These are phyloP conservation scores for Heliconius aoede DNA, from an alignment of 2,888 invertebrate genomes.

Conservation along the genomic window DNA sequence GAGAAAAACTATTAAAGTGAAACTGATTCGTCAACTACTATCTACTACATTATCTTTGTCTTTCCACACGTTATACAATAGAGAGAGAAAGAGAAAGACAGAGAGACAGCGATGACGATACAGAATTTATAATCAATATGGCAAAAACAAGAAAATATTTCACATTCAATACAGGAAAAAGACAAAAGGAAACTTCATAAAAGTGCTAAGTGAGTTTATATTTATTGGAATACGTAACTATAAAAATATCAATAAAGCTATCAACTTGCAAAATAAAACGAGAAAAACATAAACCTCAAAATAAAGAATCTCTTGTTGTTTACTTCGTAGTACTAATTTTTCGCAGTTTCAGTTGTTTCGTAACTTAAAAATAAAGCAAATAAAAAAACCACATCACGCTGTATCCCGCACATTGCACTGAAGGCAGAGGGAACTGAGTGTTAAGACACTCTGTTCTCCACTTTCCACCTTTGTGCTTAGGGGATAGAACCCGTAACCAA, in stretches of 20 bases:
- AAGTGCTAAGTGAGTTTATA: not conserved
- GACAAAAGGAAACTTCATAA: not conserved
- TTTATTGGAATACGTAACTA: not conserved
- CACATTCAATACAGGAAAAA: not conserved
- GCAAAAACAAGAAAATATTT: not conserved
- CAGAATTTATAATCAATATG: not conserved
- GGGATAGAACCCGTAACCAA: no score
- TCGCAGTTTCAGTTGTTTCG: constrained; percentile 8
- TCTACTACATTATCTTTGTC: no score
- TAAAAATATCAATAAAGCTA: not conserved
- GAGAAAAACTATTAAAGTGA: no score
- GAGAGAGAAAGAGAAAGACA: no score
- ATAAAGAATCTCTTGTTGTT: not conserved
- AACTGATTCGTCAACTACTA: no score
- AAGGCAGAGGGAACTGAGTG: no score
- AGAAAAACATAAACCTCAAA: not conserved
- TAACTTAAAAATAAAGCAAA: not conserved
- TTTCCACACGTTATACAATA: not conserved
- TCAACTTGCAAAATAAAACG: constrained; percentile 5
- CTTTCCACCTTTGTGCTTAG: no score
- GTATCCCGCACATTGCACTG: no score
- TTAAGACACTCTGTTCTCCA: no score
- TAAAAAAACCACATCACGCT: no score
- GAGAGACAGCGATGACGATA: not conserved
- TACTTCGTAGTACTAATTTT: not conserved